Evolutionary conservation across 2,113 vertebrate genomes (phyloP), one percentile per base, ranked within the genome.

Genomic region (Rhynchopsitta pachyrhyncha): DNA sequence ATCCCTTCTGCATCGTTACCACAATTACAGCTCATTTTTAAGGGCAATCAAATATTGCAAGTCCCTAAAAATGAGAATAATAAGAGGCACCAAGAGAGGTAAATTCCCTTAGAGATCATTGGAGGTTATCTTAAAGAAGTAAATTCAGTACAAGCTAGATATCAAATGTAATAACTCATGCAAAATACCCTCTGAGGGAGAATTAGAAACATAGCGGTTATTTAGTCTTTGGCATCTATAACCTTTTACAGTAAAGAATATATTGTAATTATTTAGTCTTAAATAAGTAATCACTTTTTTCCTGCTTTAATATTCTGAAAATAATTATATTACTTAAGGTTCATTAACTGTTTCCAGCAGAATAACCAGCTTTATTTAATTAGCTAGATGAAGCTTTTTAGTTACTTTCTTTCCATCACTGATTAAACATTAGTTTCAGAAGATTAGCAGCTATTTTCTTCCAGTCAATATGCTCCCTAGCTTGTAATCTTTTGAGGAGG

Each of bases 271-370:
- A 96, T 94, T 97, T 97, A 96, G 94, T 93, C 88, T 95, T 97
- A 97, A 92, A 86, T 90, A 95, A 97, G 90, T 96, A 97, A 96
- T 97, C 73, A 94, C 76, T 93, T 96, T 96, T 93, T 96, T 93
- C 86, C 93, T 95, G 67, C 82, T 95, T 96, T 95, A 95, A 88
- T 95, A 95, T 95, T 97, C 94, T 94, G 94, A 97, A 97, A 97
- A 96, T 97, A 97, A 97, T 86, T 96, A 90, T 85, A 83, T 91
- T 97, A 96, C 83, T 95, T 90, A 79, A 85, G 92, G 95, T 90
- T 86, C 94, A 96, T 98, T 96, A 96, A 97, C 93, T 96, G 93
- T 96, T 97, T 98, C 86, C 76, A 97, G 91, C 53, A 97, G 85
- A 97, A 93, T 84, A 97, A 88, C 53, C 88, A 92, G 85, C 97